Evolutionary conservation across 2,113 vertebrate species (phyloP).

Genomic region (Pitta sordida): DNA sequence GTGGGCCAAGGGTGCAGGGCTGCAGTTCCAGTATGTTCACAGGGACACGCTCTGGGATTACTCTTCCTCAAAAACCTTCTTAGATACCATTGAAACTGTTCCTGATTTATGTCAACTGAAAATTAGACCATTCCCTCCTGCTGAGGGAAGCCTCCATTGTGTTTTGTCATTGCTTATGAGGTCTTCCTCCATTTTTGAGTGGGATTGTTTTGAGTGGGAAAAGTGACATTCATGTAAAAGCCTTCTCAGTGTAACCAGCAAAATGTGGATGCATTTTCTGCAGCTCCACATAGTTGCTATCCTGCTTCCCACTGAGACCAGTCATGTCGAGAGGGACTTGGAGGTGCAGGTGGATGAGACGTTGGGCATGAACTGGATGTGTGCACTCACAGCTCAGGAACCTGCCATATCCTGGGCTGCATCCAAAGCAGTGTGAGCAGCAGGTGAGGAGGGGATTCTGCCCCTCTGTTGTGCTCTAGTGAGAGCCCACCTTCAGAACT

Average conservation of each 20-base stretch:
- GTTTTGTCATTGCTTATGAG: not conserved
- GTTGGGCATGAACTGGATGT: not conserved
- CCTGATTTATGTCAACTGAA: not conserved
- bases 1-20: accelerated
- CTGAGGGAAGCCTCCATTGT: not conserved
- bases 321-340: not conserved
- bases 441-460: not conserved
- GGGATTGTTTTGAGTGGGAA: not conserved
- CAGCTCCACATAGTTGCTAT: not conserved
- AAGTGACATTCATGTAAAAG: not conserved
- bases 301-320: not conserved
- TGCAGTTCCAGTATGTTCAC: accelerated
- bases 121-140: not conserved
- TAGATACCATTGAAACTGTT: not conserved
- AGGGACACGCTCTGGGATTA: not conserved
- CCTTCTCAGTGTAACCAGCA: not conserved
- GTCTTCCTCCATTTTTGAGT: not conserved
- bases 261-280: not conserved
- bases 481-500: not conserved
- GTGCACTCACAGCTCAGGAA: not conserved
- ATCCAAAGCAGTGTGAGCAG: not conserved
- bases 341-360: not conserved
- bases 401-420: not conserved
- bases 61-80: not conserved
- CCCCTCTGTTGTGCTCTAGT: not conserved